Evolutionary conservation across 1,140 invertebrate genomes (phyloP), one percentile per base, ranked within the genome.

Genomic region (Agraylea sexmaculata): DNA sequence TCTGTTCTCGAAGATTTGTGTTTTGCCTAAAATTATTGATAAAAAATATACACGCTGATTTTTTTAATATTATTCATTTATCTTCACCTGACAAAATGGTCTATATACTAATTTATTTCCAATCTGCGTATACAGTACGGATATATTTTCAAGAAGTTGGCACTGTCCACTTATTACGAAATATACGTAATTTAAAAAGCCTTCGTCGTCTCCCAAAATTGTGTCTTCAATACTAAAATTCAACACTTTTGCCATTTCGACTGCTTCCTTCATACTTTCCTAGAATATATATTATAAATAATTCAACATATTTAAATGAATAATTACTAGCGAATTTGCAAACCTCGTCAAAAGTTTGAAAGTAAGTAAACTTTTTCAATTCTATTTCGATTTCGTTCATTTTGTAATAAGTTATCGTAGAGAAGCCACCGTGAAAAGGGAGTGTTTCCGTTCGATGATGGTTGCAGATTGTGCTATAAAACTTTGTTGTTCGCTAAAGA

Each of bases 361-460:
- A 80, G 48, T 80, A 80, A 29, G 71, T 69, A 43, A 78, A 78
- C 29, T 65, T 60, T 2, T 64, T 56, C 59, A 80, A 66, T 0
- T 71, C 70, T 16, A 60, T 58, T n/a, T 60, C 56, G 10, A 78
- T 64, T 47, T 70, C 56, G 18, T 74, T 65, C n/a, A n/a, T n/a
- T n/a, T n/a, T n/a, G n/a, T n/a, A n/a, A n/a, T n/a, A n/a, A n/a
- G n/a, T n/a, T n/a, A n/a, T n/a, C n/a, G n/a, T n/a, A n/a, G n/a
- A n/a, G n/a, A n/a, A n/a, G n/a, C n/a, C n/a, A n/a, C n/a, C n/a
- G n/a, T n/a, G n/a, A n/a, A n/a, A n/a, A n/a, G n/a, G n/a, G n/a
- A n/a, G n/a, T n/a, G n/a, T n/a, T n/a, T n/a, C n/a, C n/a, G n/a
- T n/a, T n/a, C n/a, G n/a, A n/a, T n/a, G n/a, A n/a, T n/a, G n/a